Percentiles rank a stretch among this genome's conserved stretches.
These are phyloP conservation scores for Dasyornis broadbenti DNA, from an alignment of 2,113 vertebrate species.

Conservation along the genomic window DNA sequence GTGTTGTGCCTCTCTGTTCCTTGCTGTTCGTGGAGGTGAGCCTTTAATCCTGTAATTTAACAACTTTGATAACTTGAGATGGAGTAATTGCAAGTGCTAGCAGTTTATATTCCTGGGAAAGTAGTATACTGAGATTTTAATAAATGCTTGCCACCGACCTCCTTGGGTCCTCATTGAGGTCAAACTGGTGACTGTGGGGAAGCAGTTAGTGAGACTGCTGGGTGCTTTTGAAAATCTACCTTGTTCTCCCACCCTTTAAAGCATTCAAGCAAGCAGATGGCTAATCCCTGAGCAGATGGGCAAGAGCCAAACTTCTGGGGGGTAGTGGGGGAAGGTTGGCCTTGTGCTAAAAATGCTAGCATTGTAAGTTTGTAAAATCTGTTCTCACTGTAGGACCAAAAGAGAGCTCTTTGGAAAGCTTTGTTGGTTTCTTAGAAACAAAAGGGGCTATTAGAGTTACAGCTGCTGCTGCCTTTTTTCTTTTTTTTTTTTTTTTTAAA, in stretches of 20 bases:
- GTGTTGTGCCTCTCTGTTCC: neutral
- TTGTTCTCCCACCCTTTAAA: neutral
- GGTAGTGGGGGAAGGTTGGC: neutral
- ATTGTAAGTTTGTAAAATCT: conserved; percentile 2
- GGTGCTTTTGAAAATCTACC: conserved; percentile 1
- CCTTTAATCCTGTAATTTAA: neutral
- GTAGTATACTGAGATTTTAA: neutral
- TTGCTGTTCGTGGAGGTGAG: neutral
- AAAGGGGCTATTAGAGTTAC: conserved; percentile 28
- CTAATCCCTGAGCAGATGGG: conserved; percentile 25
- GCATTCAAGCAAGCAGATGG: neutral
- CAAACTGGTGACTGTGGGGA: neutral
- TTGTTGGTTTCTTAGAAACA: neutral
- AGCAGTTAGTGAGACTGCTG: neutral
- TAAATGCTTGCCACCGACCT: neutral
- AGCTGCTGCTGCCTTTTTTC: conserved; percentile 19
- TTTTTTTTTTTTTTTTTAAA: neutral
- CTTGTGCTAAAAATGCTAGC: conserved; percentile 3
- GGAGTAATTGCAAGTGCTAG: neutral
- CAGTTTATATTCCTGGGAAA: neutral
- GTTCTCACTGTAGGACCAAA: neutral
- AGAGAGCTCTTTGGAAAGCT: neutral
- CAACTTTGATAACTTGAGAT: neutral
- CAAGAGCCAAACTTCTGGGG: neutral
- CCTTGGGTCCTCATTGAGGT: neutral